Evolutionary conservation across 2,888 invertebrate genomes (phyloP), one percentile per base, ranked within the genome.

Genomic region (Aquatica leii): DNA sequence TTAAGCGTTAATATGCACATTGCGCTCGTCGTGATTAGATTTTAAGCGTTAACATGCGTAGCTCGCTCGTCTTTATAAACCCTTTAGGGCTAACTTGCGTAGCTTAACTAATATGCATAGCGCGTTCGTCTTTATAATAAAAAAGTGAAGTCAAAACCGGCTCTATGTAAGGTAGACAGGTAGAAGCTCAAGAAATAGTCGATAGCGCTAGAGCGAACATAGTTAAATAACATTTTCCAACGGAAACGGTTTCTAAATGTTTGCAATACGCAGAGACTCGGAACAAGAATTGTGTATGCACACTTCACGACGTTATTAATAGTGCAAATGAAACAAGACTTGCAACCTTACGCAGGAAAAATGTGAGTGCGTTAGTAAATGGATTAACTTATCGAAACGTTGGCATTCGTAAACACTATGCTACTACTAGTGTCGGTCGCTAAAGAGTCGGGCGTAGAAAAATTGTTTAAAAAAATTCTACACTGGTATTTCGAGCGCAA

Each of bases 311-410:
- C 90, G 43, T 82, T 93, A 64, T 84, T 92, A 21, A 85, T 86
- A 67, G 80, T 80, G 65, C 83, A 84, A 59, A 70, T 83, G 58
- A 83, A 83, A 46, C 76, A 80, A 60, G 86, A 87, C 67, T 77
- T 89, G 58, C 84, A 86, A 69, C 87, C 87, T 1, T 86, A 86
- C 75, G 82, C 87, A 63, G 88, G 86, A 90, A 89, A 82, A 76
- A 90, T 48, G 79, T 90, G 71, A 83, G 85, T 17, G 85, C 86
- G 8, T 81, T 94, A 56, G 84, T 94, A 37, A 88, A 88, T 70
- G 94, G 95, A 0, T 84, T 95, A 14, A 89, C 90, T 49, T 96
- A 97, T 80, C 87, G 94, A 62, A 96, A 95, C 77, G 84, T 88
- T 0, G 90, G 91, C 0, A 89, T 96, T 0, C 86, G 95, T 73